Conservation (phyloP, 2,797 vertebrate genomes). For the Leptodactylus fallax region DNA sequence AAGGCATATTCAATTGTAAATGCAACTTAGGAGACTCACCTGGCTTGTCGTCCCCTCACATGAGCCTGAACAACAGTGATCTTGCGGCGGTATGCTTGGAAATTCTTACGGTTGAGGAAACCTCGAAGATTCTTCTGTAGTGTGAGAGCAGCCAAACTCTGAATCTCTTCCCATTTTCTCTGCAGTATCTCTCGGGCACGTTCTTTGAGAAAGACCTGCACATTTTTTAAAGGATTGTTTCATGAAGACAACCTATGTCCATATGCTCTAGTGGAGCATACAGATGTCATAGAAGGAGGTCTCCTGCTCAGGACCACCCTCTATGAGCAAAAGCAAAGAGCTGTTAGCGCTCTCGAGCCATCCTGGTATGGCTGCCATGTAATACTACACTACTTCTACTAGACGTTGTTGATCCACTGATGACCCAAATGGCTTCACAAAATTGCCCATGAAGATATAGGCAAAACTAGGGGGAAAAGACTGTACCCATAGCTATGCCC, state of each 20-base stretch:
- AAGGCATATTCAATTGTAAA: not conserved
- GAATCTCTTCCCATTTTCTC: constrained; percentile 78
- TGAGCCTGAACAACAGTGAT: constrained; percentile 87
- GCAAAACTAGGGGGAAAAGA: too few species aligned
- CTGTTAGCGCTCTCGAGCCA: too few species aligned
- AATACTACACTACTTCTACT: too few species aligned
- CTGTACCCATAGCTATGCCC: too few species aligned
- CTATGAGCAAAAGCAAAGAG: too few species aligned
- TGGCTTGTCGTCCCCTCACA: constrained; percentile 89
- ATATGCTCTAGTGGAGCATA: too few species aligned
- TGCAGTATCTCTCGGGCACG: constrained; percentile 82
- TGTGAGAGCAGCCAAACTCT: constrained; percentile 84
- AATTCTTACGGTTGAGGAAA: constrained; percentile 81
- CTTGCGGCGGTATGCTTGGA: constrained; percentile 84
- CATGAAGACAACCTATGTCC: not conserved
- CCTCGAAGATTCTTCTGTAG: constrained; percentile 85
- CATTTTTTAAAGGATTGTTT: not conserved
- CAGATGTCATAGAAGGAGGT: too few species aligned
- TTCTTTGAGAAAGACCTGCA: constrained; percentile 89
- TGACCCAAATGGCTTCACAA: too few species aligned
- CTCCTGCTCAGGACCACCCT: too few species aligned
- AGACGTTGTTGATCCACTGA: too few species aligned
- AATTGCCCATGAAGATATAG: too few species aligned
- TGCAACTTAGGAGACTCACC: constrained; percentile 74
- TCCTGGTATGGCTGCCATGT: too few species aligned